Base-by-base conservation (phyloP, 2,888 invertebrate genomes). In the Spisula subtruncata region DNA sequence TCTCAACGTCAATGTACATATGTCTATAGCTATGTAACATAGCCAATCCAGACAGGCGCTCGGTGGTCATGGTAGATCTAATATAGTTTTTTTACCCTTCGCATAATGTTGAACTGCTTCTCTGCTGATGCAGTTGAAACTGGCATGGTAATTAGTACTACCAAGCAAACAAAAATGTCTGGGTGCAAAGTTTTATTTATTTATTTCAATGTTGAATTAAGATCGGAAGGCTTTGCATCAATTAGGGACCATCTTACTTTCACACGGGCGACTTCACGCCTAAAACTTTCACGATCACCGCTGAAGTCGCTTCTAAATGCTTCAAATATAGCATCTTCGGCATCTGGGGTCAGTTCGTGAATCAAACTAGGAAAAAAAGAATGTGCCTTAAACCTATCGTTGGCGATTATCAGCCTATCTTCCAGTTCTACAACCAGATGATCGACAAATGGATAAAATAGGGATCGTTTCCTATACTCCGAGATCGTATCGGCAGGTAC, bases 21-120 rank as follows among this genome's bases (percentile, higher is more conserved):
- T 60, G 60, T 60, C 60, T 60, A n/a, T 60, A 60, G 8, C n/a
- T 25, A 25, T 60, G 60, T n/a, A 60, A 60, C 60, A 60, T 20
- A 2, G n/a, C 60, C 18, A 60, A 20, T 60, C 60, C 60, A n/a
- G 60, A 60, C 60, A 82, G 54, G 29, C 56, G 56, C 18, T 92
- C 90, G 18, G 91, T 75, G 41, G 51, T 25, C 89, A 91, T 92
- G 5, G 88, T 92, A 8, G 91, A 90, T 32, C 46, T 25, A 25
- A 85, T 35, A 32, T 88, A 84, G 6, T 83, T 88, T 84, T 84
- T 92, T 84, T 12, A 88, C 81, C 18, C 56, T 16, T 46, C 85
- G 32, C 85, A 88, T 85, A 2, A 29, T 56, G 16, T 71, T 66
- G 20, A 89, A 89, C 32, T 66, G 81, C 29, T 71, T 32, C 81